A percentile compares a stretch with the other conserved stretches of the same genome.
Conservation (phyloP, 2,888 invertebrate genomes). For the Flabesymbios commensalis region DNA sequence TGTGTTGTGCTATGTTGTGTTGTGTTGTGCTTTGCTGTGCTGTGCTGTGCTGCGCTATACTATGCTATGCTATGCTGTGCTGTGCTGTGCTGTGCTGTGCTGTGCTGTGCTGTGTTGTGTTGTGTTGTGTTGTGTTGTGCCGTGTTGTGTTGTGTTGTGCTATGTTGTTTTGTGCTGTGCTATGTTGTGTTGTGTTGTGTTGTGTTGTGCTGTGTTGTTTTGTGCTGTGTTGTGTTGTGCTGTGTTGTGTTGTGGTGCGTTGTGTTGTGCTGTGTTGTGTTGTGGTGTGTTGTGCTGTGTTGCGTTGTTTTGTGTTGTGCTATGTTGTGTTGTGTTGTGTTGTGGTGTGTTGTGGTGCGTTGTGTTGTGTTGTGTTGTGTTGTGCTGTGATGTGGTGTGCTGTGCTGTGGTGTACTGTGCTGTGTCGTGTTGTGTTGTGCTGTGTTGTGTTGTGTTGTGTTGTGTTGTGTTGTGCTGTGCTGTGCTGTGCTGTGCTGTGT, state of each 20-base stretch:
- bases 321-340: neutral
- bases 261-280: neutral
- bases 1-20: slow-evolving; percentile 1
- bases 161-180: neutral
- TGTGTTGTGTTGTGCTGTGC: neutral
- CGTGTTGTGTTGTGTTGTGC: neutral
- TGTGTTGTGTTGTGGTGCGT: neutral
- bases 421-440: neutral
- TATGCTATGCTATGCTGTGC: neutral
- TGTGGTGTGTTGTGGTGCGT: neutral
- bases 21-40: neutral
- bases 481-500: neutral
- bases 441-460: neutral
- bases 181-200: neutral
- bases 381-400: neutral
- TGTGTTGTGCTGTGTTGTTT: neutral
- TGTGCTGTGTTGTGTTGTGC: neutral
- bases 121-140: neutral
- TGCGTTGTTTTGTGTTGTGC: neutral
- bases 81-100: neutral
- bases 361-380: neutral
- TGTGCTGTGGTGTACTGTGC: neutral
- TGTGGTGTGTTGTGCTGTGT: neutral
- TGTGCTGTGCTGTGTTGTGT: neutral
- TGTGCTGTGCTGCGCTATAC: neutral